Percentiles rank a stretch among this genome's conserved stretches.
phyloP scores from a whole-genome alignment of 64 coral and sea anemone species.

The Astreopora myriophthalma region DNA sequence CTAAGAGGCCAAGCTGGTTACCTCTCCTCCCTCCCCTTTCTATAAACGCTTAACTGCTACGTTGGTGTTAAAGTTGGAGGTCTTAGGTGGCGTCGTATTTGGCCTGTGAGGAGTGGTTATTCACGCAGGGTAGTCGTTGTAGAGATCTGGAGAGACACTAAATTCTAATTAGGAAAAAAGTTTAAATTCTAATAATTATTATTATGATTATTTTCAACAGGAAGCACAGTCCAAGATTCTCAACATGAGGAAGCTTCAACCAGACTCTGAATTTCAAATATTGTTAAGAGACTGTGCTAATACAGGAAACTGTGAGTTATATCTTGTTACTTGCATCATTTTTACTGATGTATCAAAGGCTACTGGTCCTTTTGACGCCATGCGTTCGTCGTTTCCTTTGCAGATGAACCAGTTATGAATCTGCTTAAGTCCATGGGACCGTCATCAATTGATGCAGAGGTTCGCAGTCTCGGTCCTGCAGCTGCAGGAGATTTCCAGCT shows the following conservation, averaged over 20 bases:
- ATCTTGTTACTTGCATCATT: not conserved
- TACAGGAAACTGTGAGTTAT: slow-evolving; percentile 60
- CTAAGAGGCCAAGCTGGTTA: too few species aligned
- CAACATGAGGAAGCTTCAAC: slow-evolving; percentile 38
- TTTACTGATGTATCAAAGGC: not conserved
- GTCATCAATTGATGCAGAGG: slow-evolving; percentile 81
- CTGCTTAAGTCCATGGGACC: slow-evolving; percentile 83
- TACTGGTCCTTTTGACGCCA: not conserved
- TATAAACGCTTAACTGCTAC: too few species aligned
- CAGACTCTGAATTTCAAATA: slow-evolving; percentile 71
- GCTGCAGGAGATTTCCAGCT: slow-evolving; percentile 82
- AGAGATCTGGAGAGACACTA: too few species aligned
- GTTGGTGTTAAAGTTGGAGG: too few species aligned
- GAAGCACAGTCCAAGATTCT: slow-evolving; percentile 18
- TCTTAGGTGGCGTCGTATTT: too few species aligned
- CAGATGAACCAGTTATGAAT: slow-evolving; percentile 71
- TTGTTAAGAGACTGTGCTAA: slow-evolving; percentile 16
- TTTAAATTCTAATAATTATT: too few species aligned
- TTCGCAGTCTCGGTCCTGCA: slow-evolving; percentile 80
- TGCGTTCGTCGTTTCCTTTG: not conserved
- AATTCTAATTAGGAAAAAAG: too few species aligned
- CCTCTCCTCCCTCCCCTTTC: too few species aligned
- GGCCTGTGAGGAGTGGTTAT: too few species aligned
- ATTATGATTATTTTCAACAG: not conserved
- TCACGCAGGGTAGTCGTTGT: too few species aligned